Base-by-base conservation (phyloP, 2,888 invertebrate genomes). In the Volucella inanis region DNA sequence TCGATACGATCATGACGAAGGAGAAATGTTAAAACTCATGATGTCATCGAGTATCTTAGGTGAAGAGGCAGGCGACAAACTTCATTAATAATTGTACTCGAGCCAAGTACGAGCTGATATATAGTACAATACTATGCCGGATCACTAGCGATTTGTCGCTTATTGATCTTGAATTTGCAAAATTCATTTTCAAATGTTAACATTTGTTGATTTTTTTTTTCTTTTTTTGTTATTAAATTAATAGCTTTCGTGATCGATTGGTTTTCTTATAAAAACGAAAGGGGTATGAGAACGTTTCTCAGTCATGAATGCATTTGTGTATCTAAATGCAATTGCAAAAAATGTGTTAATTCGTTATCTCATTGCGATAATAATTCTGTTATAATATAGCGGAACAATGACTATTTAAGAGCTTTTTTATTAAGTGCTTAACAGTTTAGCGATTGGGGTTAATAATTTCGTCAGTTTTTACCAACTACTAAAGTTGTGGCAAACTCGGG, bases 211-310 rank as follows among this genome's bases (percentile, higher is more conserved):
- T 72, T 54, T 54, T 8, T 43, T 31, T 41, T 59, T 71, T 71
- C 14, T 41, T 38, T 49, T 61, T 71, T 71, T 31, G 54, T 18
- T 15, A 15, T 31, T 70, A 10, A 77, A 54, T 62, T 64, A 49
- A 43, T 64, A 8, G 4, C 14, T 55, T 54, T 54, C 8, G 43
- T 49, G 62, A 15, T 31, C 14, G 47, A 14, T 62, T 8, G 9
- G 47, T 38, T 62, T 65, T 38, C 39, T 49, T 65, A 18, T 65
- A 6, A 38, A 39, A 41, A 57, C 4, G 38, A 31, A 31, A 6
- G 6, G 6, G 31, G 4, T 31, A 6, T 31, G 6, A 6, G 31
- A 31, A 1, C 6, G 31, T 22, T 0, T 22, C 22, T 22, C 1
- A 22, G 3, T 6, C 31, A 31, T 31, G 0, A 31, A 6, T 6